These are phyloP conservation scores for Coenonympha glycerion DNA, from an alignment of 2,888 invertebrate genomes.

Conservation along the genomic window DNA sequence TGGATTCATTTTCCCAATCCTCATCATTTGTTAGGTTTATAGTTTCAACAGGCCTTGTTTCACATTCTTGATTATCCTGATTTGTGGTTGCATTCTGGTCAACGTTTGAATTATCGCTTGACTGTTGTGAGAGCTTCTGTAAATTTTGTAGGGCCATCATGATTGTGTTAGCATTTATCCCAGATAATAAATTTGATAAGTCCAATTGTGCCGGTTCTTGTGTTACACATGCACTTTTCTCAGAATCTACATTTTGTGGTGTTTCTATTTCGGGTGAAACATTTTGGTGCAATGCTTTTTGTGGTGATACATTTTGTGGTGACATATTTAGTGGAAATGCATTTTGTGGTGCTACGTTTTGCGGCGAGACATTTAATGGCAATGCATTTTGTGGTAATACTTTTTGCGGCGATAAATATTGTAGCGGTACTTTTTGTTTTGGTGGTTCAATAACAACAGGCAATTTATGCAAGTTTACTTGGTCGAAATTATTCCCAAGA, in stretches of 20 bases:
- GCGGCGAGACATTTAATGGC: too few relatives aligned
- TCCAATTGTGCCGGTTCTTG: conserved; percentile 39
- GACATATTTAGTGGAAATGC: too few relatives aligned
- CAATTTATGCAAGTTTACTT: not conserved
- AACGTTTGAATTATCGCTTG: conserved; percentile 16
- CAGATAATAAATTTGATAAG: conserved; percentile 52
- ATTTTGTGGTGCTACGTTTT: too few relatives aligned
- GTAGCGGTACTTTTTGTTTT: not conserved
- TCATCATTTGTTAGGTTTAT: conserved; percentile 68
- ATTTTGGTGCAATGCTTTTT: too few relatives aligned
- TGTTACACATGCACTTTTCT: conserved; percentile 12
- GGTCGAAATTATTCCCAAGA: conserved; percentile 8
- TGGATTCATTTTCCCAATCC: conserved; percentile 65
- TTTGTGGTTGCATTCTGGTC: conserved; percentile 16
- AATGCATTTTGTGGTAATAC: too few relatives aligned
- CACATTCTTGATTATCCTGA: conserved; percentile 20
- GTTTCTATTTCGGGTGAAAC: too few relatives aligned
- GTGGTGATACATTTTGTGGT: too few relatives aligned
- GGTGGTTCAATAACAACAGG: conserved; percentile 6
- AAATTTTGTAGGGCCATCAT: conserved; percentile 64
- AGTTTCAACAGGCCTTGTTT: conserved; percentile 31
- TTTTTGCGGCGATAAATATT: not conserved
- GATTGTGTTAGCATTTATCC: conserved; percentile 62
- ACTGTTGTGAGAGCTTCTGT: conserved; percentile 50
- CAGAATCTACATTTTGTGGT: not conserved